Evolutionary conservation across 2,797 vertebrate genomes (phyloP).

Genomic region (Otus scops): DNA sequence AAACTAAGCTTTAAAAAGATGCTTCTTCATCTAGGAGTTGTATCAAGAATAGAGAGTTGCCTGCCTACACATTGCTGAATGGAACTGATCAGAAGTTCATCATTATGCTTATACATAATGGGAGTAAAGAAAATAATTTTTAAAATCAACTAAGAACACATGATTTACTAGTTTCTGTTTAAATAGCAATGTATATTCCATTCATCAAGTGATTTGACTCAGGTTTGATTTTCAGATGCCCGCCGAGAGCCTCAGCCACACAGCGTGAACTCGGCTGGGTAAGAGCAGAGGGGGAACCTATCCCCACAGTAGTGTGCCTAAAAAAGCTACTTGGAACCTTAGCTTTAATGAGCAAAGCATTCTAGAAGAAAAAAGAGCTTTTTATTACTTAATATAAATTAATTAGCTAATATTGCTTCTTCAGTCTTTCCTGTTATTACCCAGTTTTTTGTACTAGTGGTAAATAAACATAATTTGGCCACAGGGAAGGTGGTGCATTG

Average conservation of each 20-base stretch:
- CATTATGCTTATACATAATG: neutral
- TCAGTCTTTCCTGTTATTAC: neutral
- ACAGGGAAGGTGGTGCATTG: neutral
- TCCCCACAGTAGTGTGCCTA: neutral
- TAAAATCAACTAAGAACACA: neutral
- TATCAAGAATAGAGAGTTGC: neutral
- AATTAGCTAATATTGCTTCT: neutral
- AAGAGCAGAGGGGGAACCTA: neutral
- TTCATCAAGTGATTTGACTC: neutral
- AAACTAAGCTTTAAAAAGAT: conserved; percentile 21
- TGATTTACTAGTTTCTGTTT: neutral
- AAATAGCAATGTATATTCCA: neutral
- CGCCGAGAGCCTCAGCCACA: neutral
- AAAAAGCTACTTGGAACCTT: neutral
- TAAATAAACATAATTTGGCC: neutral
- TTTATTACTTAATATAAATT: neutral
- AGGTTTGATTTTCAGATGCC: neutral
- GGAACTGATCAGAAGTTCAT: neutral
- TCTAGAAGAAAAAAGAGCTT: neutral
- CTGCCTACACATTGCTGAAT: neutral
- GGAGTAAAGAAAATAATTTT: neutral
- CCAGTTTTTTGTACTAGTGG: neutral
- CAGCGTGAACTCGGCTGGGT: neutral
- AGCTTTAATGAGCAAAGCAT: neutral
- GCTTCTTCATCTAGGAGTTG: neutral